Base-by-base conservation (phyloP, 2,797 vertebrate species). In the Cyclopterus lumpus region DNA sequence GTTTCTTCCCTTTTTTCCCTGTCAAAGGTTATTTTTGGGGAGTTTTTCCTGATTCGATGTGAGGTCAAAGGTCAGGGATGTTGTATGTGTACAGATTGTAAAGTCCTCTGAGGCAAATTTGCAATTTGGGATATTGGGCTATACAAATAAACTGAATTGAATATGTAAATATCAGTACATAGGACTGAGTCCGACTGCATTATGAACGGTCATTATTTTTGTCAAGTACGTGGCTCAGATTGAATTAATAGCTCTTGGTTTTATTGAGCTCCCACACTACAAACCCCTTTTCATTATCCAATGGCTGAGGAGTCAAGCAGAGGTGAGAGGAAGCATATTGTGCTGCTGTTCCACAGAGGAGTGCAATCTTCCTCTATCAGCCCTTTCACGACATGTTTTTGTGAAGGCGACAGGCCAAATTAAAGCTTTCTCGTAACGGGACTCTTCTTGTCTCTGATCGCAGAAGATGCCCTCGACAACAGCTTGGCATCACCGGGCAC, bases 391-490 rank as follows among this genome's bases (percentile, higher is more conserved):
- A 63, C 49, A 49, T 2, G 11, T 75, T 69, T 71, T 38, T 5
- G 1, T n/a, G 71, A 72, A 57, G n/a, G 55, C 5, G 16, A 71
- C 28, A 2, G 4, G 22, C 22, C 26, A 51, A 36, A 61, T 76
- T 22, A 77, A 74, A 73, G 65, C 57, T 51, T 67, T 62, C 32
- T 75, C n/a, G 1, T 83, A 65, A 81, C 5, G 3, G 67, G 69
- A 80, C 53, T 67, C 46, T 46, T 77, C 86, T 92, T 71, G 16
- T 67, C 91, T 90, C 80, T 95, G 87, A 94, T 92, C 59, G 58
- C 89, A 95, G 97, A 97, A 84, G 97, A 99, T 40, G 96, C 96
- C 80, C 95, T 98, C 78, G 97, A 99, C 95, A 97, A 97, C 94
- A 97, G 96, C 22, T 93, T 98, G 91, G 97, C 96, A 26, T 99